Base-by-base conservation (phyloP, 2,888 invertebrate species). In the Tyria jacobaeae region DNA sequence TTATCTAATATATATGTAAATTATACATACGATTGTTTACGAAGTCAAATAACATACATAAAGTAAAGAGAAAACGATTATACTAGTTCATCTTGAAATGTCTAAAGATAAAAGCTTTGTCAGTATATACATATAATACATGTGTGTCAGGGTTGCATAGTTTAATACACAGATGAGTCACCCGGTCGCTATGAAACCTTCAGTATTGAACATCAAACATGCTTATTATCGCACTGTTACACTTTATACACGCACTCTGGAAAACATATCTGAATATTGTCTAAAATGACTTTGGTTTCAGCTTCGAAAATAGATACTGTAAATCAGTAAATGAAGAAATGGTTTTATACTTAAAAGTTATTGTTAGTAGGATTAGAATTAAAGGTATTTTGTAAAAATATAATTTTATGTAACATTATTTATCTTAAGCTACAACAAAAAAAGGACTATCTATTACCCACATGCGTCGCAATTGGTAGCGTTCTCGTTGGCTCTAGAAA, bases 71-170 rank as follows among this genome's bases (percentile, higher is more conserved):
- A 2, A 9, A 51, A 17, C 10, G 27, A 53, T 39, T 1, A 25
- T 25, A 39, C 25, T 12, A 39, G 17, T 15, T 35, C 12, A 15
- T 17, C 5, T 17, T 39, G n/a, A 12, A 44, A 12, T 21, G 12
- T 44, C 4, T 44, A 3, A 44, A 21, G 21, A 44, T 21, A 21
- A 35, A 31, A 35, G 7, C 31, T 50, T 44, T 44, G 34, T 62
- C 57, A 35, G 44, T 51, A 17, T 52, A 47, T 52, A 37, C 52
- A 47, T 57, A 47, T 47, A 47, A 47, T 57, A 47, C 47, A 47
- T 62, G 39, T 56, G 21, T 62, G 61, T 48, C 61, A 62, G 56
- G 61, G 61, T 57, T 62, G 44, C 49, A 17, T 48, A 21, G 47
- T 17, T 54, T 49, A n/a, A 41, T 37, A 12, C 25, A 17, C 37